These are phyloP conservation scores for Penaeus monodon DNA, from an alignment of 2,888 invertebrate genomes.

Conservation along the genomic window DNA sequence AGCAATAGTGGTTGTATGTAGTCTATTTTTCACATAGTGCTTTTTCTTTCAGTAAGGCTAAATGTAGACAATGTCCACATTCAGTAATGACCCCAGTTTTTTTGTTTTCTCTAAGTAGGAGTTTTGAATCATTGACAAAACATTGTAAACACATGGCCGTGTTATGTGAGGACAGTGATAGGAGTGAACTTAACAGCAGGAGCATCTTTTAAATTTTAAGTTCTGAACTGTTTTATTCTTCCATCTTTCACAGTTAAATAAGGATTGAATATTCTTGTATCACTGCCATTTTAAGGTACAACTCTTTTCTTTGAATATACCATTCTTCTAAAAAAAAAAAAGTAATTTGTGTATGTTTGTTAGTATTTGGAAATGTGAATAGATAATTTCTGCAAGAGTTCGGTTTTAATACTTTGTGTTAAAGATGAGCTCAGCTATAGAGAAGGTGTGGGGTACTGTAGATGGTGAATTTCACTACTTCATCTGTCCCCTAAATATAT, in stretches of 20 bases:
- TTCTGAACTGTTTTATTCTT: not conserved
- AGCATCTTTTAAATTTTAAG: not conserved
- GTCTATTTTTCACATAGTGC: slow-evolving; percentile 30
- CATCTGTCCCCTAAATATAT: no score
- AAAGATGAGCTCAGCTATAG: no score
- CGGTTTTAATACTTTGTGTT: no score
- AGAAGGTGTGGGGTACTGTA: no score
- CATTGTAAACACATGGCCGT: slow-evolving; percentile 17
- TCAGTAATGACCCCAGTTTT: slow-evolving; percentile 16
- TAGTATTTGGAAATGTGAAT: no score
- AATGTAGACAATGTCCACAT: slow-evolving; percentile 7
- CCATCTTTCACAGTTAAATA: not conserved
- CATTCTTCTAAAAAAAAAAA: no score
- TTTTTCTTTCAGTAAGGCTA: slow-evolving; percentile 25
- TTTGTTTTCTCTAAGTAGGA: not conserved
- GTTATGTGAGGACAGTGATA: slow-evolving; percentile 3
- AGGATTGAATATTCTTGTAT: slow-evolving; percentile 8
- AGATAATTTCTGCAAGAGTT: no score
- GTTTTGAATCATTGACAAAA: slow-evolving; percentile 3
- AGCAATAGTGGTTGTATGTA: slow-evolving; percentile 37
- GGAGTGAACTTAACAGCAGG: not conserved
- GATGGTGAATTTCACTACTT: no score
- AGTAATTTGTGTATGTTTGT: no score
- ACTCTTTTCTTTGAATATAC: slow-evolving; percentile 5
- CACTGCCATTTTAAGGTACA: slow-evolving; percentile 35